phyloP scores from a whole-genome alignment of 2,888 invertebrate species.

The Cremastobaeus sp. region DNA sequence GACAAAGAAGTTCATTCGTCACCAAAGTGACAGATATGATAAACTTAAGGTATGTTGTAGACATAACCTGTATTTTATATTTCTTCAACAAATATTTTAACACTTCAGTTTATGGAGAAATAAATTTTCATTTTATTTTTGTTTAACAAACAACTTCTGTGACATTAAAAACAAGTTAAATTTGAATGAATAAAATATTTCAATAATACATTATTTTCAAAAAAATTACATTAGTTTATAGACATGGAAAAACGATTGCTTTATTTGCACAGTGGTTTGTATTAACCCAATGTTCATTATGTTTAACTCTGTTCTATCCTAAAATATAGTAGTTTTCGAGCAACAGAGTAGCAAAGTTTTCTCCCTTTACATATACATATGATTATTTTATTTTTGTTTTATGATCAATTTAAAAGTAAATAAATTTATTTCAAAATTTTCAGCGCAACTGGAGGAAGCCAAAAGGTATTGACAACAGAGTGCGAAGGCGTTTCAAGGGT shows the following conservation, averaged over 20 bases:
- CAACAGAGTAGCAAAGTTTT: no score
- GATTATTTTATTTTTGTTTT: no score
- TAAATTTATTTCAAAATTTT: slow-evolving; percentile 19
- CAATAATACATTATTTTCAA: background rate
- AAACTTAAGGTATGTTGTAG: slow-evolving; percentile 88
- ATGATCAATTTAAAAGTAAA: no score
- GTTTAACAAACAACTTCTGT: no score
- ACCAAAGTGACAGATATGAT: slow-evolving; percentile 98
- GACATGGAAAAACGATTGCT: background rate
- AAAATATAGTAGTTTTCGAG: no score
- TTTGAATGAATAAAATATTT: no score
- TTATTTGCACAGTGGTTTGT: background rate
- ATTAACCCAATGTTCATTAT: no score
- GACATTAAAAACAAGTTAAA: no score
- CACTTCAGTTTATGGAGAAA: background rate
- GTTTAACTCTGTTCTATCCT: no score
- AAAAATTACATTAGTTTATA: no score
- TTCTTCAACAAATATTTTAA: background rate
- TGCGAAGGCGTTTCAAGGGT: slow-evolving; percentile 99
- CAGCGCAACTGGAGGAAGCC: slow-evolving; percentile 99
- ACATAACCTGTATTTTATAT: slow-evolving; percentile 17
- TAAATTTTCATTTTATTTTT: background rate
- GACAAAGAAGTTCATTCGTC: slow-evolving; percentile 98
- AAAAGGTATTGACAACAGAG: slow-evolving; percentile 99
- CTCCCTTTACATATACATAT: no score